Base-by-base conservation (phyloP, 64 coral and sea anemone genomes). In the Stichodactyla mertensii region DNA sequence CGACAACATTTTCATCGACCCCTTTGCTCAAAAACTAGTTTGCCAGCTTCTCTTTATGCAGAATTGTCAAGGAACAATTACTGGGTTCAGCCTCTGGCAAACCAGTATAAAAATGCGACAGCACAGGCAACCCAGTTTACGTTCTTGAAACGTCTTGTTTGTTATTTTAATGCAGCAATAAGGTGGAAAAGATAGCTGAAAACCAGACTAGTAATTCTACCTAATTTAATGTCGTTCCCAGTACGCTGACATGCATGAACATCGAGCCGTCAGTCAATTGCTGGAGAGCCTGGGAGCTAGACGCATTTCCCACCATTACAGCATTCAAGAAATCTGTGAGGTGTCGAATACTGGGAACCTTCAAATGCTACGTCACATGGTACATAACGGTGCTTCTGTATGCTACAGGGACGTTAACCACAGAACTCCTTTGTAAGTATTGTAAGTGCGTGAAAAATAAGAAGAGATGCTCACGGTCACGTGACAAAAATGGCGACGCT, bases 221-320 rank as follows among this genome's bases (percentile, higher is more conserved):
- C 18, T 61, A 15, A 13, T 61, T 15, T 61, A 61, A 5, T 64
- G 19, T 16, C 54, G 19, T 81, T 87, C 66, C 51, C 60, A 98
- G 96, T 98, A 92, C 70, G 91, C 96, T 6, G 93, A 98, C 70
- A 98, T 98, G 96, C 96, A 98, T 70, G 96, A 98, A 18, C 92
- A 95, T 67, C 87, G 90, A 20, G 92, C 89, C 18, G 93, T 98
- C 54, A 95, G 96, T 83, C 89, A 98, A 78, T 36, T 98, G 51
- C 86, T 98, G 18, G 92, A 92, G 84, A 71, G 90, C 13, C 88
- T 95, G 82, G 96, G 96, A 18, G 92, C 93, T 18, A 89, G 86
- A 45, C 87, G 96, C 28, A 15, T 92, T 31, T 90, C 90, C 24
- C 93, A 88, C 61, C 93, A 98, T 69, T 95, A 98, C 90, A 98